Percentiles rank a stretch among this genome's conserved stretches.
These are phyloP conservation scores for Napeogenes sylphis DNA, from an alignment of 2,888 invertebrate species.

Conservation along the genomic window DNA sequence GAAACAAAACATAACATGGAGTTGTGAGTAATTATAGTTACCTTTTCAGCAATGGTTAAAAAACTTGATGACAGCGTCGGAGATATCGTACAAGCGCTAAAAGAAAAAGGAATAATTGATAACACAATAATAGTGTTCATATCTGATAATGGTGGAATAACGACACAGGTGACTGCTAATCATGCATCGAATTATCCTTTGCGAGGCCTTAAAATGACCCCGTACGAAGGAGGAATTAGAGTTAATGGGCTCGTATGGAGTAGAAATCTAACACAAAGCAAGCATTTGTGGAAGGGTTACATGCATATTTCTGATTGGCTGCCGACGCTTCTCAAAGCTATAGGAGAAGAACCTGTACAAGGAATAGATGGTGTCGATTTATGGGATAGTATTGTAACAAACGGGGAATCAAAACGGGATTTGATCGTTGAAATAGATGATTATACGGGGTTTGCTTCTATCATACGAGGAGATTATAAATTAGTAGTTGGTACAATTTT, in stretches of 20 bases:
- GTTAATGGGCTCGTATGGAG: conserved; percentile 85
- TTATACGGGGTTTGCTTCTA: conserved; percentile 47
- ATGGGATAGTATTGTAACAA: conserved; percentile 55
- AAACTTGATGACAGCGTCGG: conserved; percentile 92
- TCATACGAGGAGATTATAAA: conserved; percentile 55
- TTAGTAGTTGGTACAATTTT: conserved; percentile 49
- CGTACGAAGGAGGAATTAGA: conserved; percentile 91
- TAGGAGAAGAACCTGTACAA: conserved; percentile 44
- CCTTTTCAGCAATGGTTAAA: conserved; percentile 84
- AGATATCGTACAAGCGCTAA: conserved; percentile 82
- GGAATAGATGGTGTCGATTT: conserved; percentile 58
- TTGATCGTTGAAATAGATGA: conserved; percentile 61
- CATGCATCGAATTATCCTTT: conserved; percentile 89
- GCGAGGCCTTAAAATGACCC: conserved; percentile 84
- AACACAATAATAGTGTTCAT: conserved; percentile 91
- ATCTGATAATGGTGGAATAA: conserved; percentile 92
- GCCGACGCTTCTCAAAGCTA: conserved; percentile 80
- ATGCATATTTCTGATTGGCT: conserved; percentile 90
- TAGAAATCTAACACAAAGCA: conserved; percentile 46
- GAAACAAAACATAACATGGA: no score
- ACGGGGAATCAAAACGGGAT: conserved; percentile 46
- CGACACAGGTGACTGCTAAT: conserved; percentile 83
- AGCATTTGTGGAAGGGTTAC: conserved; percentile 71
- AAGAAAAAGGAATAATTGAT: conserved; percentile 81
- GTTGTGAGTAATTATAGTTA: conserved; percentile 5